Evolutionary conservation across 1,140 invertebrate species (phyloP), one percentile per base, ranked within the genome.

Genomic region (Pemphigus obesinymphae): DNA sequence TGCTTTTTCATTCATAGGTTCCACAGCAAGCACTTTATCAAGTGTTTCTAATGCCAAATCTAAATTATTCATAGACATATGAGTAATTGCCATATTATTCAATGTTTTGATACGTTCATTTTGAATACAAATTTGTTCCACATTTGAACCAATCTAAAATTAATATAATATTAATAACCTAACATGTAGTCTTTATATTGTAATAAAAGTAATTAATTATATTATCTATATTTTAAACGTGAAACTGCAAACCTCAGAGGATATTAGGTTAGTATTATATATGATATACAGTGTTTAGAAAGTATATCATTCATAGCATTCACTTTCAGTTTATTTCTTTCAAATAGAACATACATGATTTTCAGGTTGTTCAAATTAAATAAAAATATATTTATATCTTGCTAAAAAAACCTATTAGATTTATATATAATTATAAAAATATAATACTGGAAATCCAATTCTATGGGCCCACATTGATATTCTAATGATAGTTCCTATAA

Each of bases 81-180:
- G 95, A 31, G 95, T 93, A 80, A 93, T 93, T 8, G 95, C 94
- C 88, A 97, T 90, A 87, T 97, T 97, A 86, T 97, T 97, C 84
- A 93, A 92, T 0, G 95, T 93, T 85, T 94, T 93, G 8, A 96
- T 87, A 75, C 93, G 87, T 85, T 94, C 93, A 45, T 95, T 93
- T 23, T 96, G 85, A 34, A 97, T 80, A 26, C 63, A 4, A 31
- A 43, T 31, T n/a, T 61, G 37, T 45, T 80, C 37, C 11, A 43
- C 43, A 80, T 43, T 37, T 20, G 26, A 55, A 45, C 15, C 55
- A 43, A 43, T 43, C 76, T 80, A 63, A 80, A 80, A 63, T 40
- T 43, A 31, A 48, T 43, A 26, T 11, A 73, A 31, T 31, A n/a
- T 11, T 34, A 43, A 66, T 66, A 5, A 26, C 26, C 17, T 61